Conservation (phyloP, 92 coral and sea anemone genomes). For the Siderastrea siderea region DNA sequence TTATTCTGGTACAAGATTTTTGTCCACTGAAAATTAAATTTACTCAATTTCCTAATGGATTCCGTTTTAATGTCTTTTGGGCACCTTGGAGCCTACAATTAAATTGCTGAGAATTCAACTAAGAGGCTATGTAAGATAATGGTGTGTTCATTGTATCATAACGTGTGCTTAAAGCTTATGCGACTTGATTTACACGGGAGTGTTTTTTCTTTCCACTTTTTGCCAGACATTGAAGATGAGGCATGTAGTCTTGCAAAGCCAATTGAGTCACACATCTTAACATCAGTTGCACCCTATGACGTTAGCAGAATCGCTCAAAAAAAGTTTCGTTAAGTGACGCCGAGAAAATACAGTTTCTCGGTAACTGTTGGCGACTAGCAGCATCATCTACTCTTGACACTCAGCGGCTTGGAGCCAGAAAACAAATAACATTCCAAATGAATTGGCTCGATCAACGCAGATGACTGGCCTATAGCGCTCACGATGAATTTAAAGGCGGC, state of each 20-base stretch:
- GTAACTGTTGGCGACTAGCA: conserved; percentile 38
- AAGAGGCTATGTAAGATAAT: no score
- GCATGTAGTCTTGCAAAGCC: conserved; percentile 8
- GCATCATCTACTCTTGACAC: conserved; percentile 50
- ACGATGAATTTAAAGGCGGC: conserved; percentile 24
- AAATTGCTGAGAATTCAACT: background rate
- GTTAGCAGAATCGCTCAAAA: conserved; percentile 5
- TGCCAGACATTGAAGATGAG: conserved; percentile 1
- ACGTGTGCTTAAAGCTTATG: background rate
- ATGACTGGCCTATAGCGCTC: conserved; percentile 66
- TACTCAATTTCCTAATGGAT: no score
- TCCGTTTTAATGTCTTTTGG: no score
- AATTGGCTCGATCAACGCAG: conserved; percentile 72
- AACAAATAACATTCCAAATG: conserved; percentile 63
- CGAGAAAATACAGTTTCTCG: conserved; percentile 34
- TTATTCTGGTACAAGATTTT: no score
- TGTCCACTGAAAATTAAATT: no score
- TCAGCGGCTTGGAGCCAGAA: conserved; percentile 41
- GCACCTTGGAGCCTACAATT: background rate
- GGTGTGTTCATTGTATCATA: no score
- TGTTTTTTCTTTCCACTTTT: conserved; percentile 6
- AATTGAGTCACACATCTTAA: conserved; percentile 5
- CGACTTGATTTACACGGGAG: background rate
- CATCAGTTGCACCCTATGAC: conserved; percentile 16
- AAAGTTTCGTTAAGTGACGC: conserved; percentile 25